Conservation (phyloP, 2,888 invertebrate genomes). For the Himalopsyche kuldschensis region DNA sequence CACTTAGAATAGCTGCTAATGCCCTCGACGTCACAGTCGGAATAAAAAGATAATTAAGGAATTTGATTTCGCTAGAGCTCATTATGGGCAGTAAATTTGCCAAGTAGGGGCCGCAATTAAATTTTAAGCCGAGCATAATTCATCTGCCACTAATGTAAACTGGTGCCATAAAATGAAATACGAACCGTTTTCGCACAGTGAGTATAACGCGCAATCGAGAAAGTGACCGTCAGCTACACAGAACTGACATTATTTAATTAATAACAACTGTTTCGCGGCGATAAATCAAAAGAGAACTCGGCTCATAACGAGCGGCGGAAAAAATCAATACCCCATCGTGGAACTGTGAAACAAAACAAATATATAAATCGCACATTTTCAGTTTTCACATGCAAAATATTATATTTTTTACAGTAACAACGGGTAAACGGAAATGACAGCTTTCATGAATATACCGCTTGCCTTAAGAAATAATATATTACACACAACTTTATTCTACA, state of each 20-base stretch:
- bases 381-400: neutral
- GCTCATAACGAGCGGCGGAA: neutral
- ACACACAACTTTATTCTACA: no score
- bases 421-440: no score
- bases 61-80: neutral
- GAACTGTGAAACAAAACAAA: neutral
- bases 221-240: neutral
- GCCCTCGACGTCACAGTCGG: neutral
- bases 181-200: neutral
- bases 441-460: no score
- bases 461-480: no score
- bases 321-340: neutral
- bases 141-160: neutral
- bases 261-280: neutral
- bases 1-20: neutral
- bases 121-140: neutral
- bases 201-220: neutral
- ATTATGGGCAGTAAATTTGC: neutral
- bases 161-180: neutral
- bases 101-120: neutral
- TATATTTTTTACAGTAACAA: no score
- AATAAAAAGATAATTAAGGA: neutral
- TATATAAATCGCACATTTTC: neutral
- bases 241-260: conserved; percentile 2
- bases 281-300: conserved; percentile 3